Evolutionary conservation across 2,797 vertebrate species (phyloP), one percentile per base, ranked within the genome.

Genomic region (Parauchenoglanis ngamensis): DNA sequence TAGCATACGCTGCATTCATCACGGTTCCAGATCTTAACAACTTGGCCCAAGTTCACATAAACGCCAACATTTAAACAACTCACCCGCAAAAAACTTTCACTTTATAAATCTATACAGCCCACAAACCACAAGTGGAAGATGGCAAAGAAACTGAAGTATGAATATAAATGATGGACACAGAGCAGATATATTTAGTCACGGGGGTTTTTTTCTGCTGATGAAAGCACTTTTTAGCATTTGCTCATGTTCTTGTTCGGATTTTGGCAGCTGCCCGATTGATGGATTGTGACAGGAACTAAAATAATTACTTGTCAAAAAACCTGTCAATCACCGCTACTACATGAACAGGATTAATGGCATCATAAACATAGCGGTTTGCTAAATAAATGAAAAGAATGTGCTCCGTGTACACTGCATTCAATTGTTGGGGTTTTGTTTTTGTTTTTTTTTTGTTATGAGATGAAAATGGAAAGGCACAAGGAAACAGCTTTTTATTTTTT

Each of bases 171-270:
- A 78, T 15, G 44, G 81, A 68, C 49, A 85, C 19, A 7, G 40
- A 86, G 46, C 31, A 15, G 40, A 70, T 91, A 87, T 88, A 89
- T 91, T 90, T 91, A 91, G 88, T 77, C 75, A 73, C 23, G 25
- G 31, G 31, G 35, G 35, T 40, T 3, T 7, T n/a, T 78, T 75
- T 21, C 52, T 57, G 81, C 40, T 46, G 76, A 90, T 88, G 88
- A 91, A 91, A 90, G 59, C 73, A 78, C 78, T 21, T 91, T 90
- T 89, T 87, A 89, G 57, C 86, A 91, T 84, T 72, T 86, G 85
- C 59, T 90, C 70, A 52, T 89, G 82, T 86, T 89, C 75, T 77
- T 44, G 75, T 80, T 90, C 79, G 63, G 79, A 67, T 86, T 57
- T 35, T 31, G 57, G 19, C 21, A 19, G 25, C 44, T 28, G n/a